Evolutionary conservation across 2,888 invertebrate species (phyloP).

Genomic region (Allophyes oxyacanthae): DNA sequence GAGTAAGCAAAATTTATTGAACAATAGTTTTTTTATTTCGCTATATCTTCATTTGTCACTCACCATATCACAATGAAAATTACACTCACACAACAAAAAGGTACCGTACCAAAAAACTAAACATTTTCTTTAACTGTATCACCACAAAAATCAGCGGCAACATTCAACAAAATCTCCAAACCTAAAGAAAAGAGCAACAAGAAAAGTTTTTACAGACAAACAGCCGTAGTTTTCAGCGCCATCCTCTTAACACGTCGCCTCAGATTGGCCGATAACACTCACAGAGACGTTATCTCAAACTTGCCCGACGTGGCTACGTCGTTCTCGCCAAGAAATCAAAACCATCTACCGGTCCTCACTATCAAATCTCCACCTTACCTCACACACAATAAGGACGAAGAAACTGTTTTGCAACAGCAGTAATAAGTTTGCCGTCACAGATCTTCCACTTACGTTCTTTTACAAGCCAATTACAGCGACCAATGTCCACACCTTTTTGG

Average conservation of each 20-base stretch:
- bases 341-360: constrained; percentile 5
- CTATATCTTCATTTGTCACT: no score
- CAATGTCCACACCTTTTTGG: constrained; percentile 59
- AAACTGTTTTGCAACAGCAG: constrained; percentile 6
- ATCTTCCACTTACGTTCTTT: constrained; percentile 61
- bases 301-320: constrained; percentile 56
- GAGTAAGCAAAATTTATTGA: no score
- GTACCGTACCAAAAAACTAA: no score
- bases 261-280: constrained; percentile 63
- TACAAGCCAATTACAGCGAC: constrained; percentile 60
- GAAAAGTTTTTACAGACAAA: constrained; percentile 55
- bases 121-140: no score
- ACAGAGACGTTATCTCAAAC: constrained; percentile 60
- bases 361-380: constrained; percentile 24
- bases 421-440: constrained; percentile 28
- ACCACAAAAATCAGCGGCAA: constrained; percentile 36
- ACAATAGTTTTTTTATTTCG: no score
- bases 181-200: constrained; percentile 37
- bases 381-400: background rate
- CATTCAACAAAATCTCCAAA: constrained; percentile 16
- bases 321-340: constrained; percentile 40
- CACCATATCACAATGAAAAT: no score
- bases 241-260: constrained; percentile 59
- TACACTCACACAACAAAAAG: no score
- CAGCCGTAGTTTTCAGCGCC: constrained; percentile 48